Evolutionary conservation across 35 echinoderm and acorn worm species (phyloP).

Genomic region (Anneissia japonica): DNA sequence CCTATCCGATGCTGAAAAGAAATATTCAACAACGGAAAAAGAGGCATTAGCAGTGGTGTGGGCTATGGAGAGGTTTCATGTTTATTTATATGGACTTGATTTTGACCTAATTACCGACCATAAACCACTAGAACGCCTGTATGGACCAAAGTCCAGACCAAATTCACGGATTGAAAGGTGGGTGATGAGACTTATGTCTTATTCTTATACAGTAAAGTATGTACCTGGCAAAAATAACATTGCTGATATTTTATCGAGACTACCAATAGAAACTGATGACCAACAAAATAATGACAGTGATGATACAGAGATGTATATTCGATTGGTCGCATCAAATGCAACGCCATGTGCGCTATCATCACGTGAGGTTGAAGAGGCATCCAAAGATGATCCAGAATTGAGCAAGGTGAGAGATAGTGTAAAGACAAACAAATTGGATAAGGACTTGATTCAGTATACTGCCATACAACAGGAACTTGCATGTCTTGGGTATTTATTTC

Average conservation of each 20-base stretch:
- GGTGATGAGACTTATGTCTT: conserved; percentile 51
- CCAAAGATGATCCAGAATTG: conserved; percentile 32
- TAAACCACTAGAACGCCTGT: conserved; percentile 65
- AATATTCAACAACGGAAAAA: conserved; percentile 61
- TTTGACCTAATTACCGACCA: conserved; percentile 60
- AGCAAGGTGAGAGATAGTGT: conserved; percentile 24
- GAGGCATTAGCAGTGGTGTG: conserved; percentile 58
- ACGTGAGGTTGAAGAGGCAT: conserved; percentile 37
- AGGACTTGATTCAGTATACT: conserved; percentile 8
- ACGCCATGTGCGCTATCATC: conserved; percentile 35
- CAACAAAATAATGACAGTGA: not conserved
- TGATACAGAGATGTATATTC: conserved; percentile 16
- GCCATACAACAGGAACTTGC: conserved; percentile 42
- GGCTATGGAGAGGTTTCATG: conserved; percentile 58
- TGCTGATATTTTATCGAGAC: conserved; percentile 39
- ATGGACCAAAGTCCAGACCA: conserved; percentile 30
- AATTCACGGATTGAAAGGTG: conserved; percentile 62
- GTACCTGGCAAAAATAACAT: conserved; percentile 30
- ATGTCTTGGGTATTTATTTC: conserved; percentile 23
- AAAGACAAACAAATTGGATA: conserved; percentile 1
- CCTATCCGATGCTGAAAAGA: too few species aligned
- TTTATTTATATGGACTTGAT: conserved; percentile 56
- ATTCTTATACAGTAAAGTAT: conserved; percentile 5
- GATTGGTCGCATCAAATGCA: conserved; percentile 37
- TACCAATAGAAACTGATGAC: not conserved